phyloP scores from a whole-genome alignment of 2,797 vertebrate species.

The Aplochiton taeniatus region DNA sequence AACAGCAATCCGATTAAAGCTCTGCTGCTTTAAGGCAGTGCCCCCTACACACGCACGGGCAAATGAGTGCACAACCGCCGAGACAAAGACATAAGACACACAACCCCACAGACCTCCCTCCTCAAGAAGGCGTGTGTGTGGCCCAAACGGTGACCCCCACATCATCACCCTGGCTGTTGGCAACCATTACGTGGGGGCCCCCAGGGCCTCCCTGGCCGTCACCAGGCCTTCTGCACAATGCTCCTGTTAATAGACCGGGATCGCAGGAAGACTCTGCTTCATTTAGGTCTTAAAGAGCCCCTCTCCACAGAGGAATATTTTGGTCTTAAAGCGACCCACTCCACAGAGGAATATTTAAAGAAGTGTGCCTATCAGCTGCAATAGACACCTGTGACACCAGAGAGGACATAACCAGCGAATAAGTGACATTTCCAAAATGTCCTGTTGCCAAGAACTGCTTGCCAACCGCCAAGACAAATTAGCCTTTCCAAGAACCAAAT shows the following conservation, averaged over 20 bases:
- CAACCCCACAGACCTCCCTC: conserved; percentile 13
- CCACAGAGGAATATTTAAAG: too few relatives aligned
- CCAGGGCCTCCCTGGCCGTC: conserved; percentile 46
- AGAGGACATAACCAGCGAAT: too few relatives aligned
- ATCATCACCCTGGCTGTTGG: conserved; percentile 70
- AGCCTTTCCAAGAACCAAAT: conserved; percentile 53
- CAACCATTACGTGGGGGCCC: conserved; percentile 65
- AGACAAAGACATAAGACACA: background rate
- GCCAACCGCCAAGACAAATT: conserved; percentile 49
- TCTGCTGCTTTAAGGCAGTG: conserved; percentile 50
- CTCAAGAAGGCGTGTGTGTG: conserved; percentile 33
- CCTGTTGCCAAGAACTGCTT: conserved; percentile 31
- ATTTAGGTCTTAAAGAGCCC: conserved; percentile 11
- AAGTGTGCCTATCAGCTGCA: too few relatives aligned
- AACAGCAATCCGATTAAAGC: conserved; percentile 73
- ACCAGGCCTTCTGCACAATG: conserved; percentile 33
- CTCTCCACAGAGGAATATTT: too few relatives aligned
- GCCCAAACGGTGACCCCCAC: conserved; percentile 57
- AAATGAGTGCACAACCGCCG: conserved; percentile 5
- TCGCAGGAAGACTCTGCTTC: conserved; percentile 24
- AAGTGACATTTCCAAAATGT: too few relatives aligned
- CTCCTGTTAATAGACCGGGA: conserved; percentile 42
- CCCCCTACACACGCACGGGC: conserved; percentile 17
- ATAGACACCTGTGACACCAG: too few relatives aligned
- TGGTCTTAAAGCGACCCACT: too few relatives aligned